Base-by-base conservation (phyloP, 2,113 vertebrate genomes). In the Oryzias woworae region DNA sequence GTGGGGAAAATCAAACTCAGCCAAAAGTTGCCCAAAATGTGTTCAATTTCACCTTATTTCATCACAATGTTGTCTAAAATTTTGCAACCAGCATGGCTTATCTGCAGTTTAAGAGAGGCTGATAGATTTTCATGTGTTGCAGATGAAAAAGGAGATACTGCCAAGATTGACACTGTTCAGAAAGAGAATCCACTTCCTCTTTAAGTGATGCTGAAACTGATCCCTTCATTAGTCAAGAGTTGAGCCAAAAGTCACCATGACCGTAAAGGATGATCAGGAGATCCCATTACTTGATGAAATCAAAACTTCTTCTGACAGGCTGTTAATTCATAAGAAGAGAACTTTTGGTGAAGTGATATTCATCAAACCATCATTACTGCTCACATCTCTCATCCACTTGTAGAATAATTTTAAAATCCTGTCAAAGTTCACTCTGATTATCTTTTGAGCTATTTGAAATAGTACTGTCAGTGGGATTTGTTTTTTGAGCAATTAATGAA, bases 321-420 rank as follows among this genome's bases (percentile, higher is more conserved):
- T 47, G 71, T 73, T 84, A 72, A 85, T 87, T 85, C 84, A 75
- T 67, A 62, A 68, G 61, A 74, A 18, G 22, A 67, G 56, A 31
- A 53, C 68, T 51, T 31, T 12, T 2, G 1, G 14, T 41, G 10
- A 45, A 52, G 14, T n/a, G 26, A 16, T 3, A 31, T 66, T 71
- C 45, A 76, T 66, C 56, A 45, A 3, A 3, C 5, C 59, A 22
- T 57, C 49, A 49, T 36, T 36, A 36, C 20, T 2, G 52, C 49
- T 54, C 17, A 17, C 14, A 54, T 43, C 28, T 55, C 41, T 52
- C 61, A 26, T 48, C 41, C 26, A 14, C 53, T 28, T 28, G 18
- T 13, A 58, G 15, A 15, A 49, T 6, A 17, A 4, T 14, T 16
- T 44, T 36, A 36, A 8, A 12, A 36, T 10, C 8, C 8, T 12